phyloP scores from a whole-genome alignment of 2,888 invertebrate species.

The Ischnus inquisitorius region DNA sequence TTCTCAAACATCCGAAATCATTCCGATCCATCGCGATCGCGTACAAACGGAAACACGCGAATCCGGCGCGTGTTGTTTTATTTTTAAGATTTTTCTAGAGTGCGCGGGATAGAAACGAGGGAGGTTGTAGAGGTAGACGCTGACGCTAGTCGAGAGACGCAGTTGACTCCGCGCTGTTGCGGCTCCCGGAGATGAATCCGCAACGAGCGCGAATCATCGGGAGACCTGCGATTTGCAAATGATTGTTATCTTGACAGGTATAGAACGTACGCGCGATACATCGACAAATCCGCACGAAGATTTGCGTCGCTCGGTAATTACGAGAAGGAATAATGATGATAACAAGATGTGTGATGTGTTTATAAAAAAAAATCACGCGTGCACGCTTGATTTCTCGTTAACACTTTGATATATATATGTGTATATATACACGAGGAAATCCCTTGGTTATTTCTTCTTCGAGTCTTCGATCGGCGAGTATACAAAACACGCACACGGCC shows the following conservation, averaged over 20 bases:
- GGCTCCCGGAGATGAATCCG: conserved; percentile 15
- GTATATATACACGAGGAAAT: conserved; percentile 1
- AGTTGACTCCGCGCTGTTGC: conserved; percentile 40
- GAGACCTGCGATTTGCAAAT: conserved; percentile 20
- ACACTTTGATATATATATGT: conserved; percentile 17
- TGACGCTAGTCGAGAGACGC: conserved; percentile 28
- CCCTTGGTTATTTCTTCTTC: background rate
- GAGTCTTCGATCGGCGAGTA: background rate
- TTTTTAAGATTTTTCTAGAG: conserved; percentile 40
- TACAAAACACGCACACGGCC: background rate
- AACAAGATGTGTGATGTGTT: conserved; percentile 38
- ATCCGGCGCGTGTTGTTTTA: conserved; percentile 1
- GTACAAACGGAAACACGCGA: conserved; percentile 11
- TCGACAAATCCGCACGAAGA: conserved; percentile 33
- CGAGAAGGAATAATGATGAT: conserved; percentile 24
- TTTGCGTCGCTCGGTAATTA: conserved; percentile 28
- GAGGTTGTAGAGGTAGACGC: background rate
- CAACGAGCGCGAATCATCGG: background rate
- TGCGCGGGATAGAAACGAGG: background rate
- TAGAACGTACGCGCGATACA: conserved; percentile 37
- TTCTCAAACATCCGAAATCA: background rate
- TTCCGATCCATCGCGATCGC: background rate
- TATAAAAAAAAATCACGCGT: conserved; percentile 20
- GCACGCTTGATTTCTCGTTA: conserved; percentile 25
- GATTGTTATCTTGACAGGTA: conserved; percentile 40